phyloP scores from a whole-genome alignment of 2,113 vertebrate genomes.

The Patagioenas fasciata region DNA sequence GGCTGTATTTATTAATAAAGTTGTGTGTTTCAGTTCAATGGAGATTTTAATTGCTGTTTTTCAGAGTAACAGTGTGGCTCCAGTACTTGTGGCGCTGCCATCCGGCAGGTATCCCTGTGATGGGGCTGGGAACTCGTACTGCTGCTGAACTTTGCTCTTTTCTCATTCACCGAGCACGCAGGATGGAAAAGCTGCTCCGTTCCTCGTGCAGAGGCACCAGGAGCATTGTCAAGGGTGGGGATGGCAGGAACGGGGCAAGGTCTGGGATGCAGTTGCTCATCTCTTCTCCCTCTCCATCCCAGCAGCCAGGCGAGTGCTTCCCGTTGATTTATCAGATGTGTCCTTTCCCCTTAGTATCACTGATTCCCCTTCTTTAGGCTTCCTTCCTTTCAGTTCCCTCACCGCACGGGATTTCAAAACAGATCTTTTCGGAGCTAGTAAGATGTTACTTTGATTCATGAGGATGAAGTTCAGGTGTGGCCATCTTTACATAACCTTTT shows the following conservation, averaged over 20 bases:
- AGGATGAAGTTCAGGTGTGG: neutral
- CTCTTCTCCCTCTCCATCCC: neutral
- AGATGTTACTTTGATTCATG: neutral
- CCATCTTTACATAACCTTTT: conserved; percentile 47
- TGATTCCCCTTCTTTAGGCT: neutral
- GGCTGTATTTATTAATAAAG: neutral
- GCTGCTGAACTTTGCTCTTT: neutral
- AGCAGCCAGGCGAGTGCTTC: neutral
- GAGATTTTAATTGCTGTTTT: neutral
- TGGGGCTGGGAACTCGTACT: neutral
- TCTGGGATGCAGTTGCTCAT: neutral
- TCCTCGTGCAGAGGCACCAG: rapidly evolving
- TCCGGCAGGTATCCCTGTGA: neutral
- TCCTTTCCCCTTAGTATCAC: neutral
- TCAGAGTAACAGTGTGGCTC: neutral
- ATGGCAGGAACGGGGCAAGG: neutral
- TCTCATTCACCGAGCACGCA: rapidly evolving
- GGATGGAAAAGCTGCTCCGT: neutral
- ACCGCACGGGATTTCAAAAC: neutral
- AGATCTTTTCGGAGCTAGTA: neutral
- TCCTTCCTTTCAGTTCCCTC: neutral
- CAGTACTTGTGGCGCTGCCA: rapidly evolving
- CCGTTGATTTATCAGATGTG: neutral
- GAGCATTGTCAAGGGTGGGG: neutral
- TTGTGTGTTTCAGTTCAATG: neutral